Evolutionary conservation across 2,113 vertebrate species (phyloP).

Genomic region (Zapus hudsonius): DNA sequence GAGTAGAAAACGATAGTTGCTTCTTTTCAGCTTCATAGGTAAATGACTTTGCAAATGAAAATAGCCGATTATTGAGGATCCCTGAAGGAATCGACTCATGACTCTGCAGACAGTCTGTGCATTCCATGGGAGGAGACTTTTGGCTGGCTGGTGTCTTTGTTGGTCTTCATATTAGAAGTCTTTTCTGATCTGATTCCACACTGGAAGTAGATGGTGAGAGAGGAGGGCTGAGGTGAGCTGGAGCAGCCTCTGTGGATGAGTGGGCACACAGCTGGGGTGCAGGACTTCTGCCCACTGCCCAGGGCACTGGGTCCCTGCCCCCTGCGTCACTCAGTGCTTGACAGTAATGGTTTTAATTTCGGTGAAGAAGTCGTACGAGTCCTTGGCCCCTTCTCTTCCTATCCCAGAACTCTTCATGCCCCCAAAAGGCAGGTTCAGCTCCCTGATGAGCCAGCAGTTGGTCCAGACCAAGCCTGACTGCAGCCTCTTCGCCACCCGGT

Average conservation of each 20-base stretch:
- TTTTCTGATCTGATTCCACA: background rate
- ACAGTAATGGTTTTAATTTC: constrained; percentile 96
- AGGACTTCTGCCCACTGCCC: background rate
- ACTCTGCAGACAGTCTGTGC: background rate
- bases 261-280: background rate
- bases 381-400: constrained; percentile 95
- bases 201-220: background rate
- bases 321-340: constrained; percentile 88
- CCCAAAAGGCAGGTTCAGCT: constrained; percentile 97
- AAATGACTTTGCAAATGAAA: constrained; percentile 18
- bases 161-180: background rate
- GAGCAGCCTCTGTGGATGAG: background rate
- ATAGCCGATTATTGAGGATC: background rate
- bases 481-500: constrained; percentile 90
- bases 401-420: constrained; percentile 97
- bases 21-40: background rate
- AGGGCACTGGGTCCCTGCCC: background rate
- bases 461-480: constrained; percentile 96
- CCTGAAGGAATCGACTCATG: background rate
- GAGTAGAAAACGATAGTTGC: background rate
- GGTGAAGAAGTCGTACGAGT: constrained; percentile 97
- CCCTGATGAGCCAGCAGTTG: constrained; percentile 97
- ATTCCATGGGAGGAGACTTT: background rate
- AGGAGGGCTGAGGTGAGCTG: background rate
- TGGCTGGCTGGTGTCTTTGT: background rate